Conservation (phyloP, 2,113 vertebrate genomes). For the Passer montanus region DNA sequence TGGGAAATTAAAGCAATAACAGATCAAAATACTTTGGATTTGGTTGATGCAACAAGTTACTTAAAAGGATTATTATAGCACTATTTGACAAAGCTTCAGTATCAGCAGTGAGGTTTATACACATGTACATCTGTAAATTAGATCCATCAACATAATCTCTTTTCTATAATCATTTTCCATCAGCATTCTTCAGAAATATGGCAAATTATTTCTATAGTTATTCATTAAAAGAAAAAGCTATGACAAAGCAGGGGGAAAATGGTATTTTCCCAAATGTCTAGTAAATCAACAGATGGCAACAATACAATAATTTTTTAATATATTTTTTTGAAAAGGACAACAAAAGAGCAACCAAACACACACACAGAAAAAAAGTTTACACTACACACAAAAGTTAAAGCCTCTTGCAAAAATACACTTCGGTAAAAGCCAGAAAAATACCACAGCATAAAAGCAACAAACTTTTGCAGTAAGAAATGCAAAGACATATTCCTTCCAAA, state of each 20-base stretch:
- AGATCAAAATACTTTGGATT: not conserved
- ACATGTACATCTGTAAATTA: not conserved
- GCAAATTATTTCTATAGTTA: not conserved
- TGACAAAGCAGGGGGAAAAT: conserved; percentile 3
- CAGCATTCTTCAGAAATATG: not conserved
- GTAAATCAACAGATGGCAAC: not conserved
- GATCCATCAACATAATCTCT: not conserved
- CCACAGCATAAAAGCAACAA: not conserved
- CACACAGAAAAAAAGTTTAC: not conserved
- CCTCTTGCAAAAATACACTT: not conserved
- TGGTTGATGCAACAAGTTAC: not conserved
- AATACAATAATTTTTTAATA: not conserved
- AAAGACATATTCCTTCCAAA: not conserved
- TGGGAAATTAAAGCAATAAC: not conserved
- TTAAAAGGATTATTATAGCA: not conserved
- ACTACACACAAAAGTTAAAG: not conserved
- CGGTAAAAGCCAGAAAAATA: not conserved
- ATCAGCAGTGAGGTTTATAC: not conserved
- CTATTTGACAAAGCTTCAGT: not conserved
- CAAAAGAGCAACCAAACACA: not conserved
- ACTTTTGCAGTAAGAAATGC: not conserved
- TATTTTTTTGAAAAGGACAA: not conserved
- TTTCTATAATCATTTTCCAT: conserved; percentile 16
- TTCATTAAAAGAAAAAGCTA: not conserved
- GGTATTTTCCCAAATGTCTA: not conserved